A percentile compares a stretch with the other conserved stretches of the same genome.
Conservation (phyloP, 2,888 invertebrate species). For the Pemphredon lugubris region DNA sequence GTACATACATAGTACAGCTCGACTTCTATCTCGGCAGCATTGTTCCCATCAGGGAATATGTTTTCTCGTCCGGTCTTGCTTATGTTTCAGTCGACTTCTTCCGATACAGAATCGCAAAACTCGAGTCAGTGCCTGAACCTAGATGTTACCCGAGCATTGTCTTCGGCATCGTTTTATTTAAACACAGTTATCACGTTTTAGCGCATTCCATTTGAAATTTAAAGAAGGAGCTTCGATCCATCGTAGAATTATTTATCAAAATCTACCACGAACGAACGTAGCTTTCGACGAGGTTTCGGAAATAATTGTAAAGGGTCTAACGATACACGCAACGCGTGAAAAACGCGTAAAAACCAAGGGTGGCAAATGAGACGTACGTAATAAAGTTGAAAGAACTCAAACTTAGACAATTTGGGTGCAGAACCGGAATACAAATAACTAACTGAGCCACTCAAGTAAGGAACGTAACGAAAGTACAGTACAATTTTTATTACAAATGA, state of each 20-base stretch:
- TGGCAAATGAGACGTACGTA: no score
- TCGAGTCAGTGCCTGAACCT: conserved; percentile 15
- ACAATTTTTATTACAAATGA: no score
- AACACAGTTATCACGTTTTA: conserved; percentile 32
- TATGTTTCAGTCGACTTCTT: conserved; percentile 32
- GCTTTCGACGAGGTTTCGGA: no score
- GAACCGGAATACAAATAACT: no score
- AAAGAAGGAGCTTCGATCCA: neutral
- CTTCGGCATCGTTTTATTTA: conserved; percentile 27
- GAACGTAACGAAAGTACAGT: no score
- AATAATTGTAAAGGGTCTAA: no score
- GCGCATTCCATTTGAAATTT: neutral
- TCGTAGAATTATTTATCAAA: neutral
- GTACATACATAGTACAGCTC: conserved; percentile 8
- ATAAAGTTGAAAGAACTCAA: no score
- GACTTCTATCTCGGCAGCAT: conserved; percentile 39
- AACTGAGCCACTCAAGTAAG: no score
- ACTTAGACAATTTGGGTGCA: no score
- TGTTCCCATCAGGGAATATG: conserved; percentile 48
- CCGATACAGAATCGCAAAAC: conserved; percentile 26
- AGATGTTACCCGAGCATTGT: conserved; percentile 42
- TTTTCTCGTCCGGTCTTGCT: conserved; percentile 33
- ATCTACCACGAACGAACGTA: no score
- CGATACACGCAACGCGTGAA: no score
- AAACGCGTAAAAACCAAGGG: no score